A percentile compares a stretch with the other conserved stretches of the same genome.
phyloP scores from a whole-genome alignment of 2,888 invertebrate genomes.

The Andrena dorsata region DNA sequence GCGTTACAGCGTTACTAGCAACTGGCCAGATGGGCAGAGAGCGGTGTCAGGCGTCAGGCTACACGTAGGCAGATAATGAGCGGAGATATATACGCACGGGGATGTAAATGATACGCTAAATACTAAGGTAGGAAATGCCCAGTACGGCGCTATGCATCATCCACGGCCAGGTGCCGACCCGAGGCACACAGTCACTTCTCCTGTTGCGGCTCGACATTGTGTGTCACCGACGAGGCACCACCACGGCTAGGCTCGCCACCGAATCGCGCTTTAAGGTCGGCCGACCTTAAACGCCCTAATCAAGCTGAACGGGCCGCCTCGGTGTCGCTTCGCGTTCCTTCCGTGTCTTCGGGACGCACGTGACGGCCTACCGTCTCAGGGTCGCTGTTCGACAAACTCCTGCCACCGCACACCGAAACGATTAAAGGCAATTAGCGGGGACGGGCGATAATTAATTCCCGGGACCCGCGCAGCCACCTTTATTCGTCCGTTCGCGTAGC shows the following conservation, averaged over 20 bases:
- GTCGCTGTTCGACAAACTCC: conserved; percentile 19
- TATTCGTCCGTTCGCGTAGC: neutral
- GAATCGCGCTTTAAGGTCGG: conserved; percentile 68
- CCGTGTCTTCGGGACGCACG: conserved; percentile 65
- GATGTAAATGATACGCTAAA: conserved; percentile 79
- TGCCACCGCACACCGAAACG: conserved; percentile 17
- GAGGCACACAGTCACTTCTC: conserved; percentile 59
- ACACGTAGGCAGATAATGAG: conserved; percentile 80
- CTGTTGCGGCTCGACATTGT: conserved; percentile 72
- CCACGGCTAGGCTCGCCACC: conserved; percentile 64
- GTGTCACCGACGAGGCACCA: conserved; percentile 69
- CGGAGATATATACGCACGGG: conserved; percentile 68
- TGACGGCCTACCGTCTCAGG: conserved; percentile 52
- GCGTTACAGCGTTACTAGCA: conserved; percentile 29
- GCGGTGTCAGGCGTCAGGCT: conserved; percentile 32
- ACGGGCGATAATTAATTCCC: conserved; percentile 43
- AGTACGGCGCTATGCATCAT: conserved; percentile 81
- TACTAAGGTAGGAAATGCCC: conserved; percentile 81
- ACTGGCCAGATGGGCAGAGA: conserved; percentile 45
- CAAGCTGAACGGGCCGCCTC: conserved; percentile 66
- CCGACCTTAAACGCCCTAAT: conserved; percentile 68
- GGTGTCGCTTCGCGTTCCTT: conserved; percentile 52
- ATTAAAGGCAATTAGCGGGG: conserved; percentile 48
- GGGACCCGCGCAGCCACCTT: conserved; percentile 22
- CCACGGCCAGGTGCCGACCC: conserved; percentile 78